Evolutionary conservation across 2,113 vertebrate species (phyloP).

Genomic region (Neogobius melanostomus): DNA sequence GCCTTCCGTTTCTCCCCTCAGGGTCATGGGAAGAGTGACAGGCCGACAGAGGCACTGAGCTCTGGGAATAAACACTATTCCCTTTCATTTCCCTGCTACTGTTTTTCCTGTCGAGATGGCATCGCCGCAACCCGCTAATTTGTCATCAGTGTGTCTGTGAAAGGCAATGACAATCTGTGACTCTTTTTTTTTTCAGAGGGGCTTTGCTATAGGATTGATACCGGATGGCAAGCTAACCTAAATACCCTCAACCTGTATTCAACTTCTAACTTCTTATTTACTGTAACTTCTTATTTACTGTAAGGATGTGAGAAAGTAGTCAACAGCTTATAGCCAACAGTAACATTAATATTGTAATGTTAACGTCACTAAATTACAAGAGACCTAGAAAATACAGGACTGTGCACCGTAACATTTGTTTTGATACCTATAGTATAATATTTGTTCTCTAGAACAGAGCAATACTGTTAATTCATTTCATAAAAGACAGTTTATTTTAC

Average conservation of each 20-base stretch:
- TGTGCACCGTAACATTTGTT: too few relatives aligned
- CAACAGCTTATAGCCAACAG: too few relatives aligned
- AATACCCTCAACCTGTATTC: background rate
- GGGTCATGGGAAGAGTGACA: slow-evolving; percentile 70
- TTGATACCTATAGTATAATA: too few relatives aligned
- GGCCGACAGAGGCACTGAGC: slow-evolving; percentile 73
- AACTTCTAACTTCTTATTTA: background rate
- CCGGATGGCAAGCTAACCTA: slow-evolving; percentile 36
- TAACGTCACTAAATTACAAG: too few relatives aligned
- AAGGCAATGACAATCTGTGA: slow-evolving; percentile 60
- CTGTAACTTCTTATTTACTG: background rate
- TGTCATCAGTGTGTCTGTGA: slow-evolving; percentile 59
- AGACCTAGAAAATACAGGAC: too few relatives aligned
- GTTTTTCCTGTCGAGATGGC: slow-evolving; percentile 70
- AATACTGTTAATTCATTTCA: too few relatives aligned
- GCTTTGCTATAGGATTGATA: slow-evolving; percentile 42
- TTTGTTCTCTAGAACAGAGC: too few relatives aligned
- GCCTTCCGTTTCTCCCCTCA: slow-evolving; percentile 68
- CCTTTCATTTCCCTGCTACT: slow-evolving; percentile 71
- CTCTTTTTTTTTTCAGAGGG: slow-evolving; percentile 44
- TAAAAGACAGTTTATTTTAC: too few relatives aligned
- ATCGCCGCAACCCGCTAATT: slow-evolving; percentile 59
- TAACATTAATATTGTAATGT: too few relatives aligned
- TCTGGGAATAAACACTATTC: slow-evolving; percentile 76
- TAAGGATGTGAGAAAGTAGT: too few relatives aligned